These are phyloP conservation scores for Podotricha telesiphe DNA, from an alignment of 2,888 invertebrate species.

Conservation along the genomic window DNA sequence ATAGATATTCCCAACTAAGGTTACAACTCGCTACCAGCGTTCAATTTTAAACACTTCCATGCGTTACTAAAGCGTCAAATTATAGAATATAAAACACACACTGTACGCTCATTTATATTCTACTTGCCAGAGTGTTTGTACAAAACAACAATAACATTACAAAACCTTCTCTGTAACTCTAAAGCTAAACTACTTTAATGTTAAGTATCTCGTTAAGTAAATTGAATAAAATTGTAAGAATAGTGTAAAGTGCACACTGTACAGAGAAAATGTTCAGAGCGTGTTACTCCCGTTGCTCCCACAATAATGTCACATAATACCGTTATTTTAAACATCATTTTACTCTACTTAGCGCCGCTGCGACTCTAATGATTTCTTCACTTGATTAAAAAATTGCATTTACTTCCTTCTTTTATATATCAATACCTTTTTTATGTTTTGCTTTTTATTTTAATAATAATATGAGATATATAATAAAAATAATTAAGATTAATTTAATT, in stretches of 20 bases:
- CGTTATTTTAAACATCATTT: conserved; percentile 15
- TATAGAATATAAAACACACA: neutral
- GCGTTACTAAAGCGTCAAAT: no score
- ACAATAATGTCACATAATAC: conserved; percentile 15
- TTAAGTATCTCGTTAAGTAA: conserved; percentile 22
- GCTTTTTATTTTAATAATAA: no score
- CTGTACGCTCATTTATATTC: neutral
- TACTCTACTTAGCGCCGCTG: neutral
- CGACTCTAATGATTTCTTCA: neutral
- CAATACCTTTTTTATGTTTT: no score
- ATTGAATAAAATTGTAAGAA: conserved; percentile 25
- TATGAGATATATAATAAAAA: no score
- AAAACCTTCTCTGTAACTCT: neutral
- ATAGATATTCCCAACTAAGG: no score
- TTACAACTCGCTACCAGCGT: no score
- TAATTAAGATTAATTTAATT: no score
- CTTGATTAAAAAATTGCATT: neutral
- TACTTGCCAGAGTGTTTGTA: neutral
- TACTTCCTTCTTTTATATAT: no score
- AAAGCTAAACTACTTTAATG: conserved; percentile 19
- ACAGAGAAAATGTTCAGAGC: neutral
- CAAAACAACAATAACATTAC: conserved; percentile 1
- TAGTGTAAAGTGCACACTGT: conserved; percentile 17
- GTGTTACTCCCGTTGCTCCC: conserved; percentile 16
- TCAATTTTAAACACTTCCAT: no score